Evolutionary conservation across 2,113 vertebrate species (phyloP), one percentile per base, ranked within the genome.

Genomic region (Lontra canadensis): DNA sequence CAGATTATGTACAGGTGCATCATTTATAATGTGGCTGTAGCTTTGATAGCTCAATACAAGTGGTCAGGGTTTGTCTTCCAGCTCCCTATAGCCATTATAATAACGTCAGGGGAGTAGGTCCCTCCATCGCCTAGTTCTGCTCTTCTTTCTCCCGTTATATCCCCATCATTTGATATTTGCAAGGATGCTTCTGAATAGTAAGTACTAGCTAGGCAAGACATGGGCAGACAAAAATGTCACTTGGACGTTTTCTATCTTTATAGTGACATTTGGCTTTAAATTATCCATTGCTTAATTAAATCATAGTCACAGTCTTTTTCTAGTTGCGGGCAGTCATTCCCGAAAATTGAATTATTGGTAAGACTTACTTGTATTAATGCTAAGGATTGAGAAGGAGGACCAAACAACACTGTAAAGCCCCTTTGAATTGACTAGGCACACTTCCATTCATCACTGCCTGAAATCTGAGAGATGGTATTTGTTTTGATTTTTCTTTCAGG

Each of bases 401-500:
- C 36, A 90, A 78, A 93, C 9, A 44, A 26, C 21, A 34, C 11
- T 49, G 17, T 55, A 59, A 88, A 96, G 20, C 44, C 52, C 23
- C 78, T n/a, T 59, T 55, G 36, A 65, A 44, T 52, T 89, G 55
- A 31, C 34, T 52, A 79, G 59, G 7, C 12, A 1, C 1, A 34
- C 84, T 71, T 71, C 20, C 11, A 18, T 55, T 84, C 76, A 74
- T 3, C 12, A 11, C 42, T 67, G 4, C 91, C 81, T 97, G 71
- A 86, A 63, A 69, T n/a, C 92, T 61, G 59, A 47, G 69, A 93
- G 86, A 29, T 93, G 42, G 95, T 13, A 20, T 73, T 96, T 94
- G n/a, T 85, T 97, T 93, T 57, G 69, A 17, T 42, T 98, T 98
- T 97, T 98, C 88, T 98, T 98, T 97, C 97, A 99, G 99, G 99